Percentiles rank a stretch among this genome's conserved stretches.
Conservation (phyloP, 2,797 vertebrate genomes). For the Oreortyx pictus region DNA sequence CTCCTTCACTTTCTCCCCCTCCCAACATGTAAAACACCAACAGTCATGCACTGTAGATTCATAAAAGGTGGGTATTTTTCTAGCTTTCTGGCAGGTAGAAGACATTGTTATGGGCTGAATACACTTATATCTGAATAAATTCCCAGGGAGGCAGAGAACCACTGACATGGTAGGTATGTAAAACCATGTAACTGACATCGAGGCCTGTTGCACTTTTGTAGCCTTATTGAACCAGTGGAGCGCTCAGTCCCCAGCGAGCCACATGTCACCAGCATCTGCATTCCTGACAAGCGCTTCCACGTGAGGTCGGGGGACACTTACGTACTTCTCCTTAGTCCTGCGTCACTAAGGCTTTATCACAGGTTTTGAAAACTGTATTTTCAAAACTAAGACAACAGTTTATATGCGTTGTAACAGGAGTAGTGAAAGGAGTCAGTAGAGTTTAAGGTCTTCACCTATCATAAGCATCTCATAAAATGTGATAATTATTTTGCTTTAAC, state of each 20-base stretch:
- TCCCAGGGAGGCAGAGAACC: slow-evolving; percentile 74
- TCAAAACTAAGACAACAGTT: slow-evolving; percentile 41
- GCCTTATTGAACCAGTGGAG: slow-evolving; percentile 79
- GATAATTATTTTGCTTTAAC: fast-evolving
- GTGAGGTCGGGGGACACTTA: slow-evolving; percentile 69
- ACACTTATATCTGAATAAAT: slow-evolving; percentile 72
- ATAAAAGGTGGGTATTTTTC: slow-evolving; percentile 51
- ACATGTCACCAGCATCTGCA: slow-evolving; percentile 70
- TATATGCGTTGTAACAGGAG: neutral
- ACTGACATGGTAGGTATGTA: slow-evolving; percentile 77
- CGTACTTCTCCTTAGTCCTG: neutral
- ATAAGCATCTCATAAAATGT: neutral
- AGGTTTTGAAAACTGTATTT: slow-evolving; percentile 65
- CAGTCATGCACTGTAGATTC: slow-evolving; percentile 50
- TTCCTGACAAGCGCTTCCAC: slow-evolving; percentile 70
- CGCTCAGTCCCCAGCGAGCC: slow-evolving; percentile 65
- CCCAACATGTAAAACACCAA: neutral
- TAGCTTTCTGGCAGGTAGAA: slow-evolving; percentile 69
- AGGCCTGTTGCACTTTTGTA: slow-evolving; percentile 79
- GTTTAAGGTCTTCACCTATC: neutral
- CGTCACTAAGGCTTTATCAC: slow-evolving; percentile 25
- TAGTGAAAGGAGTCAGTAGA: slow-evolving; percentile 11
- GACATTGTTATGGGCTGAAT: slow-evolving; percentile 73
- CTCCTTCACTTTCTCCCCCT: neutral
- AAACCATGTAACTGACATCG: slow-evolving; percentile 78